Base-by-base conservation (phyloP, 2,797 vertebrate genomes). In the Malurus leucopterus region DNA sequence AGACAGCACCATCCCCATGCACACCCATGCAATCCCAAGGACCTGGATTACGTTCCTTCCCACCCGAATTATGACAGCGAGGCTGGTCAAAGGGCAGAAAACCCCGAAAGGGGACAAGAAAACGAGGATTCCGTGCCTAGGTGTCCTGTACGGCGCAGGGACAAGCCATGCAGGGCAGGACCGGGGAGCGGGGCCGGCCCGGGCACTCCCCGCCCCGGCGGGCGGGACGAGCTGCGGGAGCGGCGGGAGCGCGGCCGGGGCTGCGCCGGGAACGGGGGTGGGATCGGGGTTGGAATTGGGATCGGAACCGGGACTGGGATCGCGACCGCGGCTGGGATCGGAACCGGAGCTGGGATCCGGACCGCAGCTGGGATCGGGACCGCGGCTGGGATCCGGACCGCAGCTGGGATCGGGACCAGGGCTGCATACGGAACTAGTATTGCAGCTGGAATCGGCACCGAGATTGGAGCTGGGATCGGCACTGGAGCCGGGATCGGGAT, bases 261-360 rank as follows among this genome's bases (percentile, higher is more conserved):
- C 16, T 10, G 7, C 13, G 43, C 40, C 16, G 40, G 26, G 41
- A 36, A 2, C 10, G 17, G 68, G 3, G 8, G 3, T 2, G 24
- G 36, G 6, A 29, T 12, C 18, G 50, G 50, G 36, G 7, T 4
- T 4, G 36, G 23, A 8, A 9, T 26, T 26, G 47, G 49, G 26
- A 29, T 15, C 23, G 50, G 36, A 6, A 38, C 8, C 13, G 19
- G 34, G 16, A 8, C 6, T 15, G 27, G 38, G 27, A 18, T 5
- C 7, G 14, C 27, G 3, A 7, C 4, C 6, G 8, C 43, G 2
- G 9, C 40, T 11, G 43, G 17, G 23, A n/a, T 2, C 26, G 26
- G 53, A 16, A 30, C 8, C 20, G 26, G 29, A 34, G n/a, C 29
- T 13, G 34, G 27, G 34, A 50, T 5, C 4, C 4, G 50, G 29